phyloP scores from a whole-genome alignment of 2,888 invertebrate genomes.

The Trissolcus brochymenae region DNA sequence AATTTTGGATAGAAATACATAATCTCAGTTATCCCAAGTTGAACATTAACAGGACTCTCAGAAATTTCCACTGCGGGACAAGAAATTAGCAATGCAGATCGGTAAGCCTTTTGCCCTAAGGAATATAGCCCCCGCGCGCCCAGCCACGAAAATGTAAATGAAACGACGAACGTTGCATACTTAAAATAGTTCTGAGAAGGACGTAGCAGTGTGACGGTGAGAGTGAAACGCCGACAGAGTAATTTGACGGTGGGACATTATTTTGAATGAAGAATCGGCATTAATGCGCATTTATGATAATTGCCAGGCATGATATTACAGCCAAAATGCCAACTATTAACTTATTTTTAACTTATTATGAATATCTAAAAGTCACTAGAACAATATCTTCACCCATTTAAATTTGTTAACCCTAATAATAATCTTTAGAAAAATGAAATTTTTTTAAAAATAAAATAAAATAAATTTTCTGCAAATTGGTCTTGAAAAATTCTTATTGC shows the following conservation, averaged over 20 bases:
- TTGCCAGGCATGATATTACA: constrained; percentile 35
- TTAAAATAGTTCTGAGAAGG: constrained; percentile 30
- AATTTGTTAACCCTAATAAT: too few relatives aligned
- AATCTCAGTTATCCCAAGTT: too few relatives aligned
- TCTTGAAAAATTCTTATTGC: too few relatives aligned
- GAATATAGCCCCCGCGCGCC: constrained; percentile 5
- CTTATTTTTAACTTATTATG: too few relatives aligned
- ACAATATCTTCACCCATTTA: too few relatives aligned
- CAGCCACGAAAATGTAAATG: constrained; percentile 24
- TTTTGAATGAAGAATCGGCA: constrained; percentile 33
- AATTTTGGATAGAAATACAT: too few relatives aligned
- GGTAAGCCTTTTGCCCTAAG: constrained; percentile 27
- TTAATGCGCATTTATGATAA: constrained; percentile 41
- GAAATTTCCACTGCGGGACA: constrained; percentile 4
- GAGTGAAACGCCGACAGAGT: not conserved
- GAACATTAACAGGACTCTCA: not conserved
- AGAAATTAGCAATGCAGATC: constrained; percentile 36
- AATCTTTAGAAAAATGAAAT: too few relatives aligned
- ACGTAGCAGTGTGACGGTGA: not conserved
- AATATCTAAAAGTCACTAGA: too few relatives aligned
- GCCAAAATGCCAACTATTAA: constrained; percentile 20
- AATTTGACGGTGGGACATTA: constrained; percentile 25
- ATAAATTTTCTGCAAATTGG: too few relatives aligned
- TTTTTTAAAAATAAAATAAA: too few relatives aligned
- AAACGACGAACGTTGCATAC: constrained; percentile 33